These are phyloP conservation scores for Epirrhoe alternata DNA, from an alignment of 2,888 invertebrate genomes.

Conservation along the genomic window DNA sequence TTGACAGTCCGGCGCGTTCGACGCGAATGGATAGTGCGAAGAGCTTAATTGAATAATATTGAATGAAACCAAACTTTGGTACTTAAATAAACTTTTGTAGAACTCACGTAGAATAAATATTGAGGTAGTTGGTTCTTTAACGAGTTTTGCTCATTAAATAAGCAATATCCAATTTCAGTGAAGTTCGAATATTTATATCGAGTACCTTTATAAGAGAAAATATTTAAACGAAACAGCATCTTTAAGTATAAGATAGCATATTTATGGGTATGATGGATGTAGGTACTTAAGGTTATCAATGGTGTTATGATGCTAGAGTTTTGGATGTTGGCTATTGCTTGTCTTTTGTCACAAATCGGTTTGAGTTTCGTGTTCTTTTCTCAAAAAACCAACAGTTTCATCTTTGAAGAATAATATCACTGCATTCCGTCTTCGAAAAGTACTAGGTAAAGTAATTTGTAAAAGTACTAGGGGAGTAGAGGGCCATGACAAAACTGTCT, in stretches of 20 bases:
- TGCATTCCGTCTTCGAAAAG: not conserved
- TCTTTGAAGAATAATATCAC: not conserved
- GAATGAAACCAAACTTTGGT: not conserved
- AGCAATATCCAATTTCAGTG: not conserved
- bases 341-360: not conserved
- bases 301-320: not conserved
- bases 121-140: not conserved
- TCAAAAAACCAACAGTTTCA: not conserved
- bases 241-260: too few relatives aligned
- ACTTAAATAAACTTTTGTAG: not conserved
- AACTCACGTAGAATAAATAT: not conserved
- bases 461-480: constrained; percentile 14
- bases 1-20: too few relatives aligned
- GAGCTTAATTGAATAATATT: too few relatives aligned
- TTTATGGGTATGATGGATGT: too few relatives aligned
- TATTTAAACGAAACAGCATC: too few relatives aligned
- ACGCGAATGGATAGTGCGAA: too few relatives aligned
- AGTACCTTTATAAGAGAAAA: too few relatives aligned
- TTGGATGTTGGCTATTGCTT: not conserved
- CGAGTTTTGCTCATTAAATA: too few relatives aligned
- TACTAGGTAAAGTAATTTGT: constrained; percentile 8
- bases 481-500: constrained; percentile 28
- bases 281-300: not conserved
- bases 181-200: not conserved
- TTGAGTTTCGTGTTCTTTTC: not conserved